A percentile compares a stretch with the other conserved stretches of the same genome.
phyloP scores from a whole-genome alignment of 2,888 invertebrate species.

The Drosophila acutilabella region DNA sequence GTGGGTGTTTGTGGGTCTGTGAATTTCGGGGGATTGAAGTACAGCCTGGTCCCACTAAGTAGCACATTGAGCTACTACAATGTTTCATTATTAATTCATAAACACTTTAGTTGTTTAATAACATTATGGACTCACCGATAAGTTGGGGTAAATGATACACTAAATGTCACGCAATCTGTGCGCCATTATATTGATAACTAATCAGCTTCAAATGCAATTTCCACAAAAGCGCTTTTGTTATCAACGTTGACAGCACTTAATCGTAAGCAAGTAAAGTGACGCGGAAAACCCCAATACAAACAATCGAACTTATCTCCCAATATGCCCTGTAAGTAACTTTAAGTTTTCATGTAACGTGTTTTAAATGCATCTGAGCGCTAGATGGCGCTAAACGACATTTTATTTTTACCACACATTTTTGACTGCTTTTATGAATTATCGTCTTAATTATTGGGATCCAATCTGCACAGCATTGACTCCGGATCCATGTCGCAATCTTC shows the following conservation, averaged over 20 bases:
- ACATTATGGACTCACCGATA: conserved; percentile 10
- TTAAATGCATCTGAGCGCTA: neutral
- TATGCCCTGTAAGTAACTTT: neutral
- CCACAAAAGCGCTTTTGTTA: neutral
- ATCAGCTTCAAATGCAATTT: conserved; percentile 7
- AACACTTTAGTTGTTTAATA: conserved; percentile 38
- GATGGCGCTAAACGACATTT: neutral
- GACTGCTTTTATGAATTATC: neutral
- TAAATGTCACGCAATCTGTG: conserved; percentile 7
- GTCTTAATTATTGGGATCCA: conserved; percentile 25
- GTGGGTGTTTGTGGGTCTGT: neutral
- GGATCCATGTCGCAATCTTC: conserved; percentile 65
- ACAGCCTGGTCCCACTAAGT: conserved; percentile 7
- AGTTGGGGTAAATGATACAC: neutral
- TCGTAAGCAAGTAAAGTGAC: neutral
- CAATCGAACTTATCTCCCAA: neutral
- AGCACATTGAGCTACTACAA: conserved; percentile 29
- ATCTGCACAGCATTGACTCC: conserved; percentile 55
- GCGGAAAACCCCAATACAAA: neutral
- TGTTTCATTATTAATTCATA: conserved; percentile 45
- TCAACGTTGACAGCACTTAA: neutral
- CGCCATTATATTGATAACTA: conserved; percentile 11
- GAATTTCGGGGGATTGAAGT: conserved; percentile 2
- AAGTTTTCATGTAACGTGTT: too few species aligned
- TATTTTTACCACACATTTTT: neutral